These are phyloP conservation scores for Perizoma affinitatum DNA, from an alignment of 2,888 invertebrate species.

Conservation along the genomic window DNA sequence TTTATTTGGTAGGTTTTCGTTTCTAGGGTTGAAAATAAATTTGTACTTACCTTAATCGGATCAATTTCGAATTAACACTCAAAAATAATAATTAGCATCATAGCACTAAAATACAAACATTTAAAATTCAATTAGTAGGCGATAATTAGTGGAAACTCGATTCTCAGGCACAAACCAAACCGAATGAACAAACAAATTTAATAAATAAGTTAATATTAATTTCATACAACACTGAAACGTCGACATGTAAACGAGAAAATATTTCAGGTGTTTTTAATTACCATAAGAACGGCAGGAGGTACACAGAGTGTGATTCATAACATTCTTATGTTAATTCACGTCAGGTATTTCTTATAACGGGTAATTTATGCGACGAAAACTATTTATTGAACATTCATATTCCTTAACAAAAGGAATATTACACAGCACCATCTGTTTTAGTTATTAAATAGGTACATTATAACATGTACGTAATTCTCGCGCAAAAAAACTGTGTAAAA, in stretches of 20 bases:
- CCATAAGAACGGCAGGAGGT: conserved; percentile 44
- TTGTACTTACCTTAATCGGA: conserved; percentile 21
- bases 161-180: conserved; percentile 42
- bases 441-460: background rate
- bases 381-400: conserved; percentile 52
- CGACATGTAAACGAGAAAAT: conserved; percentile 30
- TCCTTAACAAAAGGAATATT: conserved; percentile 26
- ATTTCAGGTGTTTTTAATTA: conserved; percentile 43
- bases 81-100: conserved; percentile 19
- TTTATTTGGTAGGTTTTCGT: background rate
- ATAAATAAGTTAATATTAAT: conserved; percentile 31
- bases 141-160: conserved; percentile 45
- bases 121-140: conserved; percentile 50
- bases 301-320: conserved; percentile 51
- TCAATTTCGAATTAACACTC: conserved; percentile 13
- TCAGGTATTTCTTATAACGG: conserved; percentile 45
- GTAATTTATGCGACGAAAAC: conserved; percentile 38
- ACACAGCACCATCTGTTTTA: background rate
- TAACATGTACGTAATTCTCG: no score
- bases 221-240: conserved; percentile 27
- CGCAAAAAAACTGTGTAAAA: no score
- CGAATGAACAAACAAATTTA: conserved; percentile 30
- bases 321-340: conserved; percentile 59
- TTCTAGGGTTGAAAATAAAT: background rate
- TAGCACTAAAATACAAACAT: conserved; percentile 39